Base-by-base conservation (phyloP, 1,140 invertebrate genomes). In the Subanguina moxae region DNA sequence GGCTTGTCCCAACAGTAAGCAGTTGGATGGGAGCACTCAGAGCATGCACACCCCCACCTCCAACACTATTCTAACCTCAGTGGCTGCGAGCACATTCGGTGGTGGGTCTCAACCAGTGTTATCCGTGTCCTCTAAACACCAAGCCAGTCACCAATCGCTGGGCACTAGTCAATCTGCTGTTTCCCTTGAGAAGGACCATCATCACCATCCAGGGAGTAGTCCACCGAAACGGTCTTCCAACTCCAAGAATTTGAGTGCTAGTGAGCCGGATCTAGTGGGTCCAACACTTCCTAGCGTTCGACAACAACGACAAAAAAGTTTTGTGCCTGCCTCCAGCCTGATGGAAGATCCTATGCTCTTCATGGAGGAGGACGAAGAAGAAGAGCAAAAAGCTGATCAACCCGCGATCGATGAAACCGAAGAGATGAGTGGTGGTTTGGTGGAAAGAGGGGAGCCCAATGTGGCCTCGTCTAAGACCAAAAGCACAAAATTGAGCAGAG, bases 101-200 rank as follows among this genome's bases (percentile, higher is more conserved):
- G 71, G 71, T 27, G 71, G 71, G 3, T 73, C 71, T 0, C 71
- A 73, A 21, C 71, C 71, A 0, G 72, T 68, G 28, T 45, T 73
- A n/a, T 68, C 67, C 13, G 9, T 19, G 25, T 23, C 30, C 25
- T 52, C 48, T 15, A 25, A 52, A 25, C n/a, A 19, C 23, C 48
- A 52, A 52, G 23, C 3, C 3, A 25, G 48, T 21, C 32, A 38
- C 32, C 32, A 38, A 11, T 11, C 11, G 32, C 48, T 52, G n/a
- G 48, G 48, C 30, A 30, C 32, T 23, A 30, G 43, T 43, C 38
- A 48, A 7, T 65, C 46, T 0, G 38, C 17, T 38, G 66, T 48
- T 64, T 30, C 43, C 19, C 8, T 68, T 25, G 66, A 52, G 21
- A 42, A 62, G 43, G 61, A 58, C 15, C 25, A 58, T 30, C 19